Conservation (phyloP, 2,113 vertebrate genomes). For the Heterocephalus glaber region DNA sequence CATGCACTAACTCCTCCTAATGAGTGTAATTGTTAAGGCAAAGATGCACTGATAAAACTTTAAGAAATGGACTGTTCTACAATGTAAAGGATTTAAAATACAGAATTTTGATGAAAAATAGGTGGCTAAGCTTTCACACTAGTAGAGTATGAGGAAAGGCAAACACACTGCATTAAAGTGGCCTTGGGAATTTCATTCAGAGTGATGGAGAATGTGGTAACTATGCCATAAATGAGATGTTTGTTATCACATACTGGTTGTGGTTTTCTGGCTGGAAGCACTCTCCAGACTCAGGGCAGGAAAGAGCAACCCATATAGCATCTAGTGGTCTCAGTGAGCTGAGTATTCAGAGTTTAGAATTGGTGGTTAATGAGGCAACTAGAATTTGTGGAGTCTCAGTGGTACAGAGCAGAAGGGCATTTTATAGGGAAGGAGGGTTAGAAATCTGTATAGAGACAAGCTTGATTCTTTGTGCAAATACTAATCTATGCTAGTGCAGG, state of each 20-base stretch:
- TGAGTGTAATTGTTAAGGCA: neutral
- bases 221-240: neutral
- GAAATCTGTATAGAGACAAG: neutral
- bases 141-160: neutral
- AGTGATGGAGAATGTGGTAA: neutral
- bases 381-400: neutral
- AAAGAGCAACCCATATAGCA: neutral
- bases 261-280: neutral
- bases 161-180: neutral
- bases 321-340: neutral
- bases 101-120: conserved; percentile 14
- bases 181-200: neutral
- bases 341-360: neutral
- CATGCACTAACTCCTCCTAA: neutral
- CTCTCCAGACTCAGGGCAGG: neutral
- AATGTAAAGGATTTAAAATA: conserved; percentile 7
- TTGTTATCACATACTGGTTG: neutral
- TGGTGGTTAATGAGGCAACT: neutral
- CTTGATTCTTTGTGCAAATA: neutral
- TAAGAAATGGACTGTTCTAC: neutral
- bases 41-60: neutral
- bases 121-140: neutral
- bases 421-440: neutral
- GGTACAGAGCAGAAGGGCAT: neutral
- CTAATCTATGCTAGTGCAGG: neutral